Percentiles rank a stretch among this genome's conserved stretches.
phyloP scores from a whole-genome alignment of 2,888 invertebrate species.

The Hypomecis atomaria region DNA sequence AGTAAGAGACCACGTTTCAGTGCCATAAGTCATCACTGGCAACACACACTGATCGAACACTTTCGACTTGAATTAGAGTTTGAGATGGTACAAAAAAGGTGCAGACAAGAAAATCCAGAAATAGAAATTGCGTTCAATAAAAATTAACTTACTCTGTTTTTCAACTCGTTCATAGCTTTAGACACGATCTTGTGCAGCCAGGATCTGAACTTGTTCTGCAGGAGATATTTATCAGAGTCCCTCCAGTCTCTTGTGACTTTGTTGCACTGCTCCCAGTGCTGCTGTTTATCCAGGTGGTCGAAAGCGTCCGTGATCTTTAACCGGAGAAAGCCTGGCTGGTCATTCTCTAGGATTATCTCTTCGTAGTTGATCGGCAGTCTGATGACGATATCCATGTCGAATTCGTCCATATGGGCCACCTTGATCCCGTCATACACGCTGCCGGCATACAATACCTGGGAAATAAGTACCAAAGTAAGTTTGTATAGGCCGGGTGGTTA shows the following conservation, averaged over 20 bases:
- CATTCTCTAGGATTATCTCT: conserved; percentile 69
- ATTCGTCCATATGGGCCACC: conserved; percentile 85
- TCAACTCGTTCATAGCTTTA: conserved; percentile 70
- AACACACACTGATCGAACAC: too few species aligned
- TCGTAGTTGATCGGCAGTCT: conserved; percentile 77
- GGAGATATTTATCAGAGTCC: conserved; percentile 71
- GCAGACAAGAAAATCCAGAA: too few species aligned
- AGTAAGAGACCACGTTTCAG: too few species aligned
- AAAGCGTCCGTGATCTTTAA: conserved; percentile 67
- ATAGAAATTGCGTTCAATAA: conserved; percentile 9
- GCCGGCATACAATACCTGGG: conserved; percentile 78
- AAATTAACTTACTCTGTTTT: conserved; percentile 46
- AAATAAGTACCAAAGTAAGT: background rate
- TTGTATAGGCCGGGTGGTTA: too few species aligned
- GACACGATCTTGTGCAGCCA: conserved; percentile 83
- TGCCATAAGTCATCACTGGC: too few species aligned
- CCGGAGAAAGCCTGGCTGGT: conserved; percentile 77
- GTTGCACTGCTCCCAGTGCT: conserved; percentile 67
- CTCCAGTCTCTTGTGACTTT: conserved; percentile 73
- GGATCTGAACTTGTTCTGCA: conserved; percentile 76
- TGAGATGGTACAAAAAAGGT: too few species aligned
- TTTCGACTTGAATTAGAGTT: too few species aligned
- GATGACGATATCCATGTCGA: conserved; percentile 85
- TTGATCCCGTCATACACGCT: conserved; percentile 86
- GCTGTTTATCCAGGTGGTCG: conserved; percentile 67